Base-by-base conservation (phyloP, 1,140 invertebrate species). In the Drosophila jambulina region DNA sequence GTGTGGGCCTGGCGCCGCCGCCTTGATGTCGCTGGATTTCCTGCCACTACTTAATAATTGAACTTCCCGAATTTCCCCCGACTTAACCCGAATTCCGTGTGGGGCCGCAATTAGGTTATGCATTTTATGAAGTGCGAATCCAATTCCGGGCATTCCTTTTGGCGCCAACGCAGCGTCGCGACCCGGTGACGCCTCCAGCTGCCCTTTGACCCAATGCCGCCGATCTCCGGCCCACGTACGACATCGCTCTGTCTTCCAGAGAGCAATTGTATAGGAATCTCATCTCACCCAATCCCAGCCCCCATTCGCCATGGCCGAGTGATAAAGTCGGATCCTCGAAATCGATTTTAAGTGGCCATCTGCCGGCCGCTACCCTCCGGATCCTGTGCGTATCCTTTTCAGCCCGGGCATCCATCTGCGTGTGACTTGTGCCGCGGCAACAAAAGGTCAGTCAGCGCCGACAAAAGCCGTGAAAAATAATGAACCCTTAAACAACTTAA, bases 391-490 rank as follows among this genome's bases (percentile, higher is more conserved):
- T 36, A 46, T 60, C 54, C 25, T 64, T 56, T 25, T 56, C 53
- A 56, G 0, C 0, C 21, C 46, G 40, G 65, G 57, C 58, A 68
- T 72, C 45, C 38, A 38, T 69, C 49, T 48, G 71, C 69, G 79
- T 87, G 77, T 90, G 85, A 79, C 85, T 85, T 90, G 85, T 90
- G 85, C 85, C 85, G 76, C 65, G 29, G 19, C 29, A 42, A 77
- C 74, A 78, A 78, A 78, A 78, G 63, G 64, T 70, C 75, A 76
- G 62, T 25, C 53, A 19, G 40, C 56, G 25, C 71, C 60, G 80
- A 87, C 83, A 87, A 87, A 87, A 88, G 80, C 84, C 84, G 84
- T 87, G 84, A 87, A 87, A 80, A 87, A 84, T 87, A 87, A 87
- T 87, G 84, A 80, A 68, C 64, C 77, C 80, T 62, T 80, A 88